A percentile compares a stretch with the other conserved stretches of the same genome.
Evolutionary conservation across 2,113 vertebrate genomes (phyloP).

Genomic region (Ophthalmolycus amberensis): DNA sequence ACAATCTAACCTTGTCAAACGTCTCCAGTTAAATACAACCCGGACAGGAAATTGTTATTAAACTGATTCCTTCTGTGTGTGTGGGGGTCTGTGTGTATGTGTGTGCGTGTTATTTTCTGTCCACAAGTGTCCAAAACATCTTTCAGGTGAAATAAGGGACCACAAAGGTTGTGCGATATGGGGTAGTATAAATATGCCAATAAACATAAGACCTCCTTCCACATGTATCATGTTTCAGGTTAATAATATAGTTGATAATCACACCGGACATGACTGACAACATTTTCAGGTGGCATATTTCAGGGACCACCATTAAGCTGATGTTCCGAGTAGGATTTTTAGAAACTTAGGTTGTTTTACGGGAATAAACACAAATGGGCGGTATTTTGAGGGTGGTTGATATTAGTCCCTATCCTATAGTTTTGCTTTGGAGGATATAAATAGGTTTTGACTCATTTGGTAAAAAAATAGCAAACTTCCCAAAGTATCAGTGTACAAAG

Average conservation of each 20-base stretch:
- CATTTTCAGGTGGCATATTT: not conserved
- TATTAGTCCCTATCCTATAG: not conserved
- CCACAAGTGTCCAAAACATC: not conserved
- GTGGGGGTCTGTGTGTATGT: not conserved
- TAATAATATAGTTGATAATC: not conserved
- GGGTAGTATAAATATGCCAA: no score
- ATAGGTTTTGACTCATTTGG: not conserved
- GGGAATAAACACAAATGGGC: not conserved
- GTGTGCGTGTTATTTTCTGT: not conserved
- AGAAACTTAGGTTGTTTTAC: not conserved
- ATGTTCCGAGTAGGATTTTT: no score
- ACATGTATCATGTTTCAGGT: not conserved
- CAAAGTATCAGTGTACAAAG: not conserved
- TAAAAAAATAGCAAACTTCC: not conserved
- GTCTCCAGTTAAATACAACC: constrained; percentile 9
- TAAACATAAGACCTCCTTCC: not conserved
- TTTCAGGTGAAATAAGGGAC: constrained; percentile 12
- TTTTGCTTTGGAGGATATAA: not conserved
- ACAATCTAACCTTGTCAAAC: not conserved
- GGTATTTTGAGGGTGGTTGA: not conserved
- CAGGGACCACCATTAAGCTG: not conserved
- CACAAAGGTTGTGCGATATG: not conserved
- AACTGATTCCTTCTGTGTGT: not conserved
- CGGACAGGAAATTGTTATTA: constrained; percentile 33
- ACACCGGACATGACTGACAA: no score